Conservation (phyloP, 2,113 vertebrate species). For the Hystrix brachyura region DNA sequence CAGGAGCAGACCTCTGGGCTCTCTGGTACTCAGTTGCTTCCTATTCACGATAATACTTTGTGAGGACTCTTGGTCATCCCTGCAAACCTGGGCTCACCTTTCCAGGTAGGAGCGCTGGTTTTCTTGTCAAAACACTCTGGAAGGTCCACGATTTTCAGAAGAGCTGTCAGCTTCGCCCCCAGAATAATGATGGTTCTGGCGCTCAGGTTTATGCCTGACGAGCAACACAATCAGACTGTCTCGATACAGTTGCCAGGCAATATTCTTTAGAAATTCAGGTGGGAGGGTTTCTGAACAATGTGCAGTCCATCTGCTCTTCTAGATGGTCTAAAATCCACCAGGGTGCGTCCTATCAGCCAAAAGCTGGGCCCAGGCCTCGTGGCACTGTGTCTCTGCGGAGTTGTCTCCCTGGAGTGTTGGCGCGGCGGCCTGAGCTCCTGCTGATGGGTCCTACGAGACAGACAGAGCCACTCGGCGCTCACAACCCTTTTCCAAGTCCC, state of each 20-base stretch:
- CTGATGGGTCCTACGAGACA: neutral
- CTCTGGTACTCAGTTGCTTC: neutral
- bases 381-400: neutral
- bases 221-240: neutral
- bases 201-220: neutral
- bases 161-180: neutral
- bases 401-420: neutral
- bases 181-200: neutral
- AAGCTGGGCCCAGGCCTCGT: neutral
- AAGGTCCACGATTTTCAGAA: neutral
- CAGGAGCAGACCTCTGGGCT: neutral
- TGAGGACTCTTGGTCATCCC: neutral
- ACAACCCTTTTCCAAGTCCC: neutral
- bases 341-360: neutral
- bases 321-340: neutral
- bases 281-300: neutral
- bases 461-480: neutral
- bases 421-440: neutral
- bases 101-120: neutral
- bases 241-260: neutral
- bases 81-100: neutral
- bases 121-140: neutral
- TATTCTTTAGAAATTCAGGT: neutral
- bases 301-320: neutral
- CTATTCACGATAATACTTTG: neutral